phyloP scores from a whole-genome alignment of 2,113 vertebrate species.

The Fukomys damarensis region DNA sequence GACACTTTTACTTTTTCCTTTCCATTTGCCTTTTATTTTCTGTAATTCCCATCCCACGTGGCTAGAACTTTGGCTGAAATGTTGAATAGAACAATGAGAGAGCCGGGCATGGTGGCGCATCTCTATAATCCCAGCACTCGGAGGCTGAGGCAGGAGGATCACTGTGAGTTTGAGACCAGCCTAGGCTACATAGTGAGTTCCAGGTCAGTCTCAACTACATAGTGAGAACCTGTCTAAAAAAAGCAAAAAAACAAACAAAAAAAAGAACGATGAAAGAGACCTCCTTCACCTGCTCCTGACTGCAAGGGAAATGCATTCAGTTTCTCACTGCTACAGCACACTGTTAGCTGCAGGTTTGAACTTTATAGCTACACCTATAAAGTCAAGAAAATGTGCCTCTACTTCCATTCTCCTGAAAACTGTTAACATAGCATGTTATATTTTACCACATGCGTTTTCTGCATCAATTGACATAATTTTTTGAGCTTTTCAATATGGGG shows the following conservation, averaged over 20 bases:
- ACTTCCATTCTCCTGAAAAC: not conserved
- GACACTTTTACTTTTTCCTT: not conserved
- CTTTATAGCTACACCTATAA: not conserved
- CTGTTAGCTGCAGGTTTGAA: not conserved
- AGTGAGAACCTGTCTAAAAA: too few relatives aligned
- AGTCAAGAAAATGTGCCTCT: not conserved
- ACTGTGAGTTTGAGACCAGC: too few relatives aligned
- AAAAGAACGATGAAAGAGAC: fast-evolving
- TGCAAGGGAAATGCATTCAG: not conserved
- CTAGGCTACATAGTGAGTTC: too few relatives aligned
- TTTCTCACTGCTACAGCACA: fast-evolving
- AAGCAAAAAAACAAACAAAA: too few relatives aligned
- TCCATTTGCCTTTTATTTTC: not conserved
- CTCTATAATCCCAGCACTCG: too few relatives aligned
- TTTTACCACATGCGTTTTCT: not conserved
- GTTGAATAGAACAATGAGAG: too few relatives aligned
- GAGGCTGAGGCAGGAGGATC: too few relatives aligned
- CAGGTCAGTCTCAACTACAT: too few relatives aligned
- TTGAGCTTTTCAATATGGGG: not conserved
- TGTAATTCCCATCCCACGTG: not conserved
- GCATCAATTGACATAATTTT: not conserved
- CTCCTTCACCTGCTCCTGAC: not conserved
- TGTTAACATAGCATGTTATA: fast-evolving
- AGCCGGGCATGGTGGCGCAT: too few relatives aligned
- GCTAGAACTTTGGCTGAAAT: not conserved